Conservation (phyloP, 2,113 vertebrate species). For the Tyrannus savana region DNA sequence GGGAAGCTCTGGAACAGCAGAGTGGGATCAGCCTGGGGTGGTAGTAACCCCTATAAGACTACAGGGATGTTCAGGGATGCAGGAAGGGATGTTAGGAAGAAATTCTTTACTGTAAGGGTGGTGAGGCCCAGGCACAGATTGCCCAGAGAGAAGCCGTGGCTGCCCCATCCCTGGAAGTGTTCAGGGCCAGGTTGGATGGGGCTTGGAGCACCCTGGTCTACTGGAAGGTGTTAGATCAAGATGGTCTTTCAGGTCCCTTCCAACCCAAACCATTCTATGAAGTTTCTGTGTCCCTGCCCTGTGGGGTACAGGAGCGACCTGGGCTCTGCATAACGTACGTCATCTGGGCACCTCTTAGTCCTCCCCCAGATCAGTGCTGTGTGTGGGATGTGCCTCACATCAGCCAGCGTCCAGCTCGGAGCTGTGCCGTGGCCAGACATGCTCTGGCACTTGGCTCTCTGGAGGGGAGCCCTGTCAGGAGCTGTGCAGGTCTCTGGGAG, state of each 20-base stretch:
- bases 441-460: neutral
- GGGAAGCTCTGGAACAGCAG: neutral
- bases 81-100: neutral
- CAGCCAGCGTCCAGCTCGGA: fast-evolving
- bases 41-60: neutral
- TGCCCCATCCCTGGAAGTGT: neutral
- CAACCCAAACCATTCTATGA: neutral
- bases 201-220: too few species aligned
- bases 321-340: neutral
- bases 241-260: too few species aligned
- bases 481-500: neutral
- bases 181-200: too few species aligned
- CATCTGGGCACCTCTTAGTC: fast-evolving
- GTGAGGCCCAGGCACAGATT: neutral
- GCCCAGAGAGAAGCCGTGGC: neutral
- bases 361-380: fast-evolving
- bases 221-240: too few species aligned
- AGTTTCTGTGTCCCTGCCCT: neutral
- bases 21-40: fast-evolving
- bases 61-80: neutral
- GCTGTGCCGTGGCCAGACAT: fast-evolving
- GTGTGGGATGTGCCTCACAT: neutral
- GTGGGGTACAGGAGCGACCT: fast-evolving
- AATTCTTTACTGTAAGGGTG: neutral
- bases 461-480: neutral